Evolutionary conservation across 53 echinoderm and acorn worm genomes (phyloP), one percentile per base, ranked within the genome.

Genomic region (Apostichopus leukothele): DNA sequence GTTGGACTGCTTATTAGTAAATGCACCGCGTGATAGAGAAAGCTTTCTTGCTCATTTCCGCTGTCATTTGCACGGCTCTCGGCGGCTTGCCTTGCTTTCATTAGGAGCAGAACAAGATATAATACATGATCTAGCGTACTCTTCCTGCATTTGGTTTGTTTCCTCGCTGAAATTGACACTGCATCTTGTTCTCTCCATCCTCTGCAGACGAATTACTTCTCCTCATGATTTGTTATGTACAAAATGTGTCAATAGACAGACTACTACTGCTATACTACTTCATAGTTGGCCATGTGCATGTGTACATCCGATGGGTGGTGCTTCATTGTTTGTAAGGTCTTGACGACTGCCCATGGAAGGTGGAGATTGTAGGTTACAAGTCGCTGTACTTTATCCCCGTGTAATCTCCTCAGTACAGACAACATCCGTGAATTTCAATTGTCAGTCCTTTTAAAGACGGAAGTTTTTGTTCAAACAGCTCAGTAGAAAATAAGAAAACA

Each of bases 71-170:
- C 53, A 19, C 19, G 20, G 74, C 18, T 23, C 25, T 54, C 75
- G 88, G 25, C 88, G 88, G 88, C 88, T 87, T 85, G 85, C 85
- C 85, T 85, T 85, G 67, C 85, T 50, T 67, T 85, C 85, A 85
- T 85, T 85, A 85, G 66, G 11, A 85, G 23, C 7, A 63, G 67
- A 85, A 85, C 14, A 22, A 67, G 67, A 27, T 67, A 50, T 67
- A 67, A 63, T 67, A 85, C 85, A 85, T 51, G 4, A 76, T 9
- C 77, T 13, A 13, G 12, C 50, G 77, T 76, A 76, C 39, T 50
- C 50, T 76, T 39, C 39, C 52, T 76, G 77, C 16, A 13, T 76
- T 76, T 76, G 50, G 50, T 10, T 76, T 76, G 20, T 39, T 76
- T 76, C 50, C 50, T 76, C 26, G 26, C 9, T 76, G 77, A 63